Evolutionary conservation across 2,888 invertebrate genomes (phyloP).

Genomic region (Sarcophaga subvicina): DNA sequence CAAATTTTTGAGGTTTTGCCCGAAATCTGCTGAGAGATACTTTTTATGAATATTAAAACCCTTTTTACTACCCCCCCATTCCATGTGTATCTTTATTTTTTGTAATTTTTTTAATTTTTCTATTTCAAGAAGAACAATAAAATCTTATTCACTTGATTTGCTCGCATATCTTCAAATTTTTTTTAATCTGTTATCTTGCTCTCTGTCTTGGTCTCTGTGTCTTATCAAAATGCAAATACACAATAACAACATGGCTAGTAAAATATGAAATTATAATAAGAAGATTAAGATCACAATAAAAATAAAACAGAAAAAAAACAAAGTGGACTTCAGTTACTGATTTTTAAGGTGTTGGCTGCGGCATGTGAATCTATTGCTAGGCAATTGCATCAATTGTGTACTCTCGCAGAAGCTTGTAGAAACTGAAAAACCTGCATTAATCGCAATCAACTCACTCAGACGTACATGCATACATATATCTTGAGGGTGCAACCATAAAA

Average conservation of each 20-base stretch:
- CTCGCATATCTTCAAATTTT: neutral
- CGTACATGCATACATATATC: constrained; percentile 25
- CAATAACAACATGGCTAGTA: too few species aligned
- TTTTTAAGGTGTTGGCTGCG: neutral
- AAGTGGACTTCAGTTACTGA: neutral
- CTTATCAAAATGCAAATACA: constrained; percentile 62
- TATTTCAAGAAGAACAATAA: neutral
- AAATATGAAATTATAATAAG: too few species aligned
- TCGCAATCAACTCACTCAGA: neutral
- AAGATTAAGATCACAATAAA: neutral
- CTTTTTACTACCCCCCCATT: too few species aligned
- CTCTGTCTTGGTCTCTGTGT: neutral
- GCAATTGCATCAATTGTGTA: neutral
- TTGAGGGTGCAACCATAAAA: constrained; percentile 67
- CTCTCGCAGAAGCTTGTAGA: neutral
- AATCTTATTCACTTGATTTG: neutral
- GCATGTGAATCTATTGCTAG: neutral
- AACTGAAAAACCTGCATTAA: too few species aligned
- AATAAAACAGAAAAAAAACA: neutral
- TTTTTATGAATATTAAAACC: too few species aligned
- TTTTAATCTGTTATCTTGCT: constrained; percentile 14
- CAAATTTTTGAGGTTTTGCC: too few species aligned
- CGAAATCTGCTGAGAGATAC: too few species aligned
- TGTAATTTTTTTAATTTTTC: neutral
- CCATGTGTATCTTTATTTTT: neutral